Base-by-base conservation (phyloP, 2,113 vertebrate species). In the Smithornis capensis region DNA sequence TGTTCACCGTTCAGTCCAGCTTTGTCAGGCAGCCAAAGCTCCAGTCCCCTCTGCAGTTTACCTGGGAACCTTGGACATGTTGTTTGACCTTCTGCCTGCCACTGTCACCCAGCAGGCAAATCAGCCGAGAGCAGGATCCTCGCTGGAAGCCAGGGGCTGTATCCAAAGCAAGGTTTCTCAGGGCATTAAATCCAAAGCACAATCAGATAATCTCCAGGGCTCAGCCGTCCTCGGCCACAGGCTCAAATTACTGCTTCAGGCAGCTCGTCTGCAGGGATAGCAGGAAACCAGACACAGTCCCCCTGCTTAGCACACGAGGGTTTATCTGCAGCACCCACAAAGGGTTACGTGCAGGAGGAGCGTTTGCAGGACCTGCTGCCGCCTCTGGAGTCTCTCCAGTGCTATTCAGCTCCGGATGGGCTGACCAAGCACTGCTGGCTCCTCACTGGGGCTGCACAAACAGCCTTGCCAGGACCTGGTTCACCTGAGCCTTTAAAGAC, bases 331-430 rank as follows among this genome's bases (percentile, higher is more conserved):
- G 4, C 74, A 69, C 67, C 70, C 89, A 71, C 87, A 83, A 73
- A 85, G 96, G 81, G 89, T 87, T 91, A 87, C 3, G 1, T 5
- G 77, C 14, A 0, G 80, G 86, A 94, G 95, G 50, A 91, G 63
- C 0, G 1, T 67, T 6, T 79, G 74, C 76, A 77, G 92, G 89
- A 83, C 86, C 92, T 67, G 83, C 90, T 85, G 92, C 90, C 0
- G 17, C 82, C 90, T 77, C 92, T 73, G 88, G 92, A 91, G 62
- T 65, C 90, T 90, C 82, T 95, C 95, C 95, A 84, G 92, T 17
- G 53, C 83, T 55, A 4, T 64, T 87, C 1, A 0, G 49, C 83
- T 92, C 83, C 65, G 56, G 81, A 91, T 57, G 74, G 93, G 87
- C 93, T 85, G 93, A 79, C 57, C 91, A 21, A 91, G 91, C 0